Evolutionary conservation across 1,140 invertebrate species (phyloP).

Genomic region (Nephila pilipes): DNA sequence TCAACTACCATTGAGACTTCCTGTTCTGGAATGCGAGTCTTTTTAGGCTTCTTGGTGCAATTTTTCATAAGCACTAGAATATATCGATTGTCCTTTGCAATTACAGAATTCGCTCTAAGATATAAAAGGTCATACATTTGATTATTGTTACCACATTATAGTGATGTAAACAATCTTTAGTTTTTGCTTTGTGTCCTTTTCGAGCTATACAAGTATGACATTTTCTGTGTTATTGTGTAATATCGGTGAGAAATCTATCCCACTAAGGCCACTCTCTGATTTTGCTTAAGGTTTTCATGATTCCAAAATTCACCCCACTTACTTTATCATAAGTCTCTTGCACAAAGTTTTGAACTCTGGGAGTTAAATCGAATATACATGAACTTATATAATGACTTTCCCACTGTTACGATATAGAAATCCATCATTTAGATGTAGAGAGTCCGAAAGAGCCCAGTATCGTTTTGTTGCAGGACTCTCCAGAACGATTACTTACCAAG

Average conservation of each 20-base stretch:
- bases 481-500: neutral
- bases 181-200: neutral
- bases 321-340: neutral
- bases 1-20: slow-evolving; percentile 80
- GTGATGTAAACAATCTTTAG: no score
- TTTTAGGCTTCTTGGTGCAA: slow-evolving; percentile 80
- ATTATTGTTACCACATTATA: slow-evolving; percentile 15
- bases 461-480: neutral
- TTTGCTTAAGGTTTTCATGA: slow-evolving; percentile 12
- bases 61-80: slow-evolving; percentile 78
- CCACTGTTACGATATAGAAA: neutral
- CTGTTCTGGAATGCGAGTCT: slow-evolving; percentile 80
- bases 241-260: neutral
- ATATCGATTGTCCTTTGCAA: slow-evolving; percentile 76
- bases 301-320: neutral
- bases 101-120: slow-evolving; percentile 32
- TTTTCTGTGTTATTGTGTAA: neutral
- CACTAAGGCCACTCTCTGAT: neutral
- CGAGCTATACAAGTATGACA: neutral
- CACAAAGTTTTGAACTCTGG: neutral
- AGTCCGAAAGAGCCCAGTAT: slow-evolving; percentile 7
- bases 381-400: neutral
- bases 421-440: neutral
- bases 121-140: slow-evolving; percentile 77
- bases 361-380: neutral